Evolutionary conservation across 2,888 invertebrate genomes (phyloP), one percentile per base, ranked within the genome.

Genomic region (Lithosia quadra): DNA sequence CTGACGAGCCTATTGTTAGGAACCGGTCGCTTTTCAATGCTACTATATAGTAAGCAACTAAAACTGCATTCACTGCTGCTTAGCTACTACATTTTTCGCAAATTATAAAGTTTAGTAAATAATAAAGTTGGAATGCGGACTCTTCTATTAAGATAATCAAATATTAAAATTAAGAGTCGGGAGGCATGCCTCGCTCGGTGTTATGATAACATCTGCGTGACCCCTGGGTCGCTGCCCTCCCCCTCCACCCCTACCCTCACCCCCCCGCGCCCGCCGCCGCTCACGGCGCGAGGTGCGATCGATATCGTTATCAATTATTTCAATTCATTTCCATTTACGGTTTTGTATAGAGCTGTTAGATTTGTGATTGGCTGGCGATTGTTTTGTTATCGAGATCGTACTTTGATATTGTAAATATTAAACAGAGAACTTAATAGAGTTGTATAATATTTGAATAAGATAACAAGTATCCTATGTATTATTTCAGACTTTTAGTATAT

Each of bases 281-380:
- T 2, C 9, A 15, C 34, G 36, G 60, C 39, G 39, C 60, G 60
- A 39, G 60, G 22, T 60, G 24, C 60, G 60, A 60, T 60, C 60
- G 60, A 60, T 60, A 60, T 39, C 60, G 36, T 60, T 60, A 60
- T 60, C 60, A 60, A 60, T 60, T 60, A 60, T 36, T 39, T 36
- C 39, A 60, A 39, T 60, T 60, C 39, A 39, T 60, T 24, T 24
- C 39, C 60, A 60, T 60, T 60, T 39, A 15, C 60, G 60, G 28
- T 60, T 39, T 39, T 60, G 39, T 60, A 39, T 15, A 24, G 60
- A 39, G 39, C 39, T 24, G 22, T 60, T 60, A 36, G 36, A 55
- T 43, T 18, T n/a, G 1, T 18, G 49, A 49, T 49, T n/a, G 1
- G 49, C n/a, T 18, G n/a, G 0, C 49, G n/a, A 49, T 49, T 49